A percentile compares a stretch with the other conserved stretches of the same genome.
phyloP scores from a whole-genome alignment of 1,140 invertebrate species.

The Drosophila lacertosa region DNA sequence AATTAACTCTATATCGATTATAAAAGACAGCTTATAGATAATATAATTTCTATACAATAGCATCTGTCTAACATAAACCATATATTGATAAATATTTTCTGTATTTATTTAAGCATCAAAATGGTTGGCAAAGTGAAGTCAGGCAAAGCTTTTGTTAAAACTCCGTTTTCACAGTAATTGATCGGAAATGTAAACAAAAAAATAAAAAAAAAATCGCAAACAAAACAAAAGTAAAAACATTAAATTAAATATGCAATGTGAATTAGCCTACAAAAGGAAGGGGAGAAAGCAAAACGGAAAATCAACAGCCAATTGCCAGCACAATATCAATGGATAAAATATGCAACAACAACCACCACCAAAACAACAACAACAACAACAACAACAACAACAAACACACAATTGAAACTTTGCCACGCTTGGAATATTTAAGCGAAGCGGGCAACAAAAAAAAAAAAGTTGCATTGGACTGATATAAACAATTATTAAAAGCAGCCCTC shows the following conservation, averaged over 20 bases:
- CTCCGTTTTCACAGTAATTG: constrained; percentile 29
- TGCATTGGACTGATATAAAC: constrained; percentile 72
- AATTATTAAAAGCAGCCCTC: constrained; percentile 78
- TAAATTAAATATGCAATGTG: constrained; percentile 70
- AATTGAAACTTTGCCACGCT: constrained; percentile 66
- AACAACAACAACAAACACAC: constrained; percentile 51
- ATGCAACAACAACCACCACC: constrained; percentile 30
- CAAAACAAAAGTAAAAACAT: constrained; percentile 42
- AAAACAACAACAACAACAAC: neutral
- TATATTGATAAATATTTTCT: neutral
- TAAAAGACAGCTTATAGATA: too few relatives aligned
- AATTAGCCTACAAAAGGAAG: constrained; percentile 45
- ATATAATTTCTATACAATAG: too few relatives aligned
- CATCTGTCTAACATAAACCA: neutral
- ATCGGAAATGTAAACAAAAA: constrained; percentile 42
- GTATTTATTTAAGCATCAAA: neutral
- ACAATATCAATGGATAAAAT: constrained; percentile 68
- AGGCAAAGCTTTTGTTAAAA: constrained; percentile 11
- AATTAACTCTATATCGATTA: too few relatives aligned
- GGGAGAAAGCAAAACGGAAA: constrained; percentile 39
- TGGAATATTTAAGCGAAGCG: constrained; percentile 63
- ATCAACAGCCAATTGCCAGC: constrained; percentile 60
- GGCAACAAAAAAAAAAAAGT: constrained; percentile 48
- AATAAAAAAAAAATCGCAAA: constrained; percentile 1
- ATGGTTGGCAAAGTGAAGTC: constrained; percentile 10